These are phyloP conservation scores for Excalfactoria chinensis DNA, from an alignment of 2,113 vertebrate genomes.

Conservation along the genomic window DNA sequence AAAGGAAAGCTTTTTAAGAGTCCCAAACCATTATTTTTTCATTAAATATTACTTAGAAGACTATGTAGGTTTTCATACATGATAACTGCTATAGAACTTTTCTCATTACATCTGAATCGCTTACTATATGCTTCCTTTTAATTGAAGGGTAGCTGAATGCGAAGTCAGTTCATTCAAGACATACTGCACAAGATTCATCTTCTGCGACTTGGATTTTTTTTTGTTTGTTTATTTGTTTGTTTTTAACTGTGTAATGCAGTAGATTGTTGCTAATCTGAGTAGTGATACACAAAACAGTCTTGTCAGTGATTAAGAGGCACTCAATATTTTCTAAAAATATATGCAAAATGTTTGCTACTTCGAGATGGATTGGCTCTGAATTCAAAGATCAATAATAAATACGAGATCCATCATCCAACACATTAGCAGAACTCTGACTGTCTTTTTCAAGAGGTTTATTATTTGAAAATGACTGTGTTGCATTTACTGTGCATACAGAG, in stretches of 20 bases:
- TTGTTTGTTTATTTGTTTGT: not conserved
- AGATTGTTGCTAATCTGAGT: not conserved
- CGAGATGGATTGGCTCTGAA: constrained; percentile 28
- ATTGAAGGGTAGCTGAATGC: not conserved
- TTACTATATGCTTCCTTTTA: not conserved
- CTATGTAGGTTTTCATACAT: not conserved
- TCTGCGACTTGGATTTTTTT: not conserved
- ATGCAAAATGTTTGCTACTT: not conserved
- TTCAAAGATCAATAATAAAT: constrained; percentile 36
- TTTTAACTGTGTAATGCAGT: not conserved
- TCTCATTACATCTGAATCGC: not conserved
- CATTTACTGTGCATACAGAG: not conserved
- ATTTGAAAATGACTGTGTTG: not conserved
- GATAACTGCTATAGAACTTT: not conserved
- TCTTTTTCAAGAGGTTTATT: constrained; percentile 35
- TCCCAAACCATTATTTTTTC: not conserved
- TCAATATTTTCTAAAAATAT: constrained; percentile 67
- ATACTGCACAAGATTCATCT: not conserved
- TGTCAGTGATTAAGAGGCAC: constrained; percentile 43
- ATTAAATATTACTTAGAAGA: not conserved
- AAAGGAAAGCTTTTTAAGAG: not conserved
- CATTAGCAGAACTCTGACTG: not conserved
- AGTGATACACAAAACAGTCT: not conserved
- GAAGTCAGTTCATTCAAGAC: not conserved
- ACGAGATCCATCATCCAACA: constrained; percentile 37